phyloP scores from a whole-genome alignment of 2,113 vertebrate species.

The Antigone vipio region DNA sequence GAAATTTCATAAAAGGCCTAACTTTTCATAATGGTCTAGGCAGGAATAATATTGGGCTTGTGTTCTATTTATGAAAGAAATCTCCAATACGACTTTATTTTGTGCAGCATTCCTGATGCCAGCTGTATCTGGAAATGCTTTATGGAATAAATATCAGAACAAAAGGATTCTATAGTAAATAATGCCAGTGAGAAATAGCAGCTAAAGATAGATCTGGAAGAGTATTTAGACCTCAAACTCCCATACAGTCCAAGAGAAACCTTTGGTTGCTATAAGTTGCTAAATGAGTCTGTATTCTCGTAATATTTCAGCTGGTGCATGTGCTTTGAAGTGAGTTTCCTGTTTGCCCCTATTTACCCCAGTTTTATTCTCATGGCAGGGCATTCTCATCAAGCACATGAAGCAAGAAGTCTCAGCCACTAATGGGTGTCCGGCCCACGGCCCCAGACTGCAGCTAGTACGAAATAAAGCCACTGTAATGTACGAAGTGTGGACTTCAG shows the following conservation, averaged over 20 bases:
- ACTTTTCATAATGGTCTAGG: background rate
- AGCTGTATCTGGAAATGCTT: background rate
- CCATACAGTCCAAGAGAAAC: background rate
- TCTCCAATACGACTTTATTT: background rate
- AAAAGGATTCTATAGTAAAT: background rate
- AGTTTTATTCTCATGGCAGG: background rate
- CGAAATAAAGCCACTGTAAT: background rate
- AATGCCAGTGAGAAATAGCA: background rate
- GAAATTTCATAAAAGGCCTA: constrained; percentile 5
- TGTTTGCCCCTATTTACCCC: background rate
- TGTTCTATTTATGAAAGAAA: background rate
- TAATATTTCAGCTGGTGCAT: background rate
- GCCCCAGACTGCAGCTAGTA: background rate
- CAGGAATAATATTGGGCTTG: background rate
- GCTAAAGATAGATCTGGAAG: background rate
- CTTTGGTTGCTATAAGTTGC: background rate
- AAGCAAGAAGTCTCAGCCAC: background rate
- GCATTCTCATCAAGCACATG: background rate
- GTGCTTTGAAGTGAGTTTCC: background rate
- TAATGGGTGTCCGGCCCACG: background rate
- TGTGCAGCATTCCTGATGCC: background rate
- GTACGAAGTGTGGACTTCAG: background rate
- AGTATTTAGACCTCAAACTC: background rate
- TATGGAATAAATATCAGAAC: background rate
- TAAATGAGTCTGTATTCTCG: background rate